Evolutionary conservation across 1,140 invertebrate genomes (phyloP).

Genomic region (Euura saliciscinereae): DNA sequence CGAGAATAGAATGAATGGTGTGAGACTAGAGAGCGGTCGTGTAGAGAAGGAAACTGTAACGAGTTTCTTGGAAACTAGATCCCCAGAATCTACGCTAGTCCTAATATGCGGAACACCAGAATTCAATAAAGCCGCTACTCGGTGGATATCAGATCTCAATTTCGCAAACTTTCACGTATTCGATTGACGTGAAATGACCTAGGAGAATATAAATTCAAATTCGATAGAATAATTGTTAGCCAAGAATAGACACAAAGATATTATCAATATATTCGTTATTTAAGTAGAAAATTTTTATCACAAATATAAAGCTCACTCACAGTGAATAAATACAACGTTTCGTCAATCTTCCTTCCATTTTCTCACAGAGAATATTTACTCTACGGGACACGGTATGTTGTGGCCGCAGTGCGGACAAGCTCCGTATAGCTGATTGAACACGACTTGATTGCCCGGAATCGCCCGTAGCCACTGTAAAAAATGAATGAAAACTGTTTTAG

Average conservation of each 20-base stretch:
- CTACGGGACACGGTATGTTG: constrained; percentile 41
- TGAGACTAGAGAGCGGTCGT: constrained; percentile 36
- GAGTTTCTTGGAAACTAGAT: constrained; percentile 28
- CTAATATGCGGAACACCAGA: constrained; percentile 50
- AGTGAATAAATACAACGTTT: constrained; percentile 15
- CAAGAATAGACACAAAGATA: not conserved
- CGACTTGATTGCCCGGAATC: constrained; percentile 43
- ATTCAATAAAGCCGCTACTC: constrained; percentile 42
- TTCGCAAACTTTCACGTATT: constrained; percentile 42
- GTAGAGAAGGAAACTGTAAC: constrained; percentile 34
- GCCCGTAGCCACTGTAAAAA: constrained; percentile 53
- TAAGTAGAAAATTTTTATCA: too few species aligned
- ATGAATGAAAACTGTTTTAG: not conserved
- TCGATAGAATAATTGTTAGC: not conserved
- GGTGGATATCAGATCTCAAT: constrained; percentile 28
- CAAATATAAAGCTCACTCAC: too few species aligned
- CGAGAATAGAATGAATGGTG: constrained; percentile 33
- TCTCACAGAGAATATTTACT: constrained; percentile 22
- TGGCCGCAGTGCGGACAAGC: constrained; percentile 51
- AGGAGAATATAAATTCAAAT: not conserved
- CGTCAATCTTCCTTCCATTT: not conserved
- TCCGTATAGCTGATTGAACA: constrained; percentile 51
- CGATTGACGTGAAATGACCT: constrained; percentile 28
- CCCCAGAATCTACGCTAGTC: constrained; percentile 38
- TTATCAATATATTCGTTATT: too few species aligned